These are phyloP conservation scores for Bursaphelenchus okinawaensis DNA, from an alignment of 2,888 invertebrate species.

Conservation along the genomic window DNA sequence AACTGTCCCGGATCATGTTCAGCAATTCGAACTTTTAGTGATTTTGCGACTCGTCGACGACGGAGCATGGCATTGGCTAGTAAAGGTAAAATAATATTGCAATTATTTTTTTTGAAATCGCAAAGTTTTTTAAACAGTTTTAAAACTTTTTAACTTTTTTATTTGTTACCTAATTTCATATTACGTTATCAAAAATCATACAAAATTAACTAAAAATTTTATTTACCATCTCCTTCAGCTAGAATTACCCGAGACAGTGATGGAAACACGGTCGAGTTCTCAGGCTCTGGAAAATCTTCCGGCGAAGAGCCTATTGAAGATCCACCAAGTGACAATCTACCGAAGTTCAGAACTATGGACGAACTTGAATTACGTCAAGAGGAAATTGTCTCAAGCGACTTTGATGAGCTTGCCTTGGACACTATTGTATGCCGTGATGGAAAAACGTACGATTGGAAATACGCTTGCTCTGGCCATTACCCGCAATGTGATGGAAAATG, in stretches of 20 bases:
- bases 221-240: no score
- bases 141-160: no score
- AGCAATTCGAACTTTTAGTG: not conserved
- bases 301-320: not conserved
- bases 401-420: constrained; percentile 2
- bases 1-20: constrained; percentile 46
- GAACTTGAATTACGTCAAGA: not conserved
- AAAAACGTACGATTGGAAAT: constrained; percentile 24
- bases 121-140: no score
- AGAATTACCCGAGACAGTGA: not conserved
- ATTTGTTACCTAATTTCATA: no score
- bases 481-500: constrained; percentile 24
- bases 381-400: constrained; percentile 11
- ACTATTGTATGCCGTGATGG: constrained; percentile 20
- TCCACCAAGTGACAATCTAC: not conserved
- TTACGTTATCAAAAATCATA: no score
- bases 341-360: not conserved
- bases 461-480: constrained; percentile 39
- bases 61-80: not conserved
- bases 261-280: not conserved
- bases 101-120: no score
- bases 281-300: not conserved
- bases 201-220: no score
- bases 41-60: not conserved
- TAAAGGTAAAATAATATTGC: no score